Percentiles rank a stretch among this genome's conserved stretches.
Conservation (phyloP, 2,888 invertebrate genomes). For the Calameuta idolon region DNA sequence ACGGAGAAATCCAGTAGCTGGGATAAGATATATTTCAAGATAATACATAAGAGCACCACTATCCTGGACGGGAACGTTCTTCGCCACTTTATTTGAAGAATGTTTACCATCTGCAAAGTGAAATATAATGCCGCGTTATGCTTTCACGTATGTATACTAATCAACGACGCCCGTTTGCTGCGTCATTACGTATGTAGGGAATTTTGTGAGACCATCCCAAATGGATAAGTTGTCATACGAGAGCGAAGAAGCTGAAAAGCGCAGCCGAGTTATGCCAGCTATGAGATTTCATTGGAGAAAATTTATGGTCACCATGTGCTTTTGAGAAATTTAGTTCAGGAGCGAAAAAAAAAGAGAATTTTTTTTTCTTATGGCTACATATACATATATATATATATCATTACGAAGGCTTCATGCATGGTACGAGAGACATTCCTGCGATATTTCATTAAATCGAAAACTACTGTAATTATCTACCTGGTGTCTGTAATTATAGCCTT, state of each 20-base stretch:
- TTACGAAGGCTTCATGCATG: background rate
- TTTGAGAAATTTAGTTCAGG: background rate
- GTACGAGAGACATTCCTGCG: background rate
- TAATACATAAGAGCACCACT: constrained; percentile 31
- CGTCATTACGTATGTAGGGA: background rate
- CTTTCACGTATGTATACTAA: background rate
- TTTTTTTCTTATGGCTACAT: background rate
- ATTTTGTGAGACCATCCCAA: background rate
- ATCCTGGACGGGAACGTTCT: constrained; percentile 1
- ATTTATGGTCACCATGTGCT: background rate
- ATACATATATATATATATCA: background rate
- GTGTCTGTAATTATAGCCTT: background rate
- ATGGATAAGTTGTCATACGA: background rate
- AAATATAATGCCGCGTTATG: background rate
- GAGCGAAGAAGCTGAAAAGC: background rate
- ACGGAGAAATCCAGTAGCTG: constrained; percentile 28
- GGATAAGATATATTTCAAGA: constrained; percentile 34
- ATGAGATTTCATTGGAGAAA: background rate
- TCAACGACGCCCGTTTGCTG: background rate
- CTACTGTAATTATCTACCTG: background rate
- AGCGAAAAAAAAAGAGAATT: background rate
- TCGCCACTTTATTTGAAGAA: constrained; percentile 1
- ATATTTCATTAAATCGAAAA: background rate
- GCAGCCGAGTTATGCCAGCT: background rate
- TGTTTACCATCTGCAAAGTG: background rate